These are phyloP conservation scores for Pseudoatta argentina DNA, from an alignment of 1,140 invertebrate species.

Conservation along the genomic window DNA sequence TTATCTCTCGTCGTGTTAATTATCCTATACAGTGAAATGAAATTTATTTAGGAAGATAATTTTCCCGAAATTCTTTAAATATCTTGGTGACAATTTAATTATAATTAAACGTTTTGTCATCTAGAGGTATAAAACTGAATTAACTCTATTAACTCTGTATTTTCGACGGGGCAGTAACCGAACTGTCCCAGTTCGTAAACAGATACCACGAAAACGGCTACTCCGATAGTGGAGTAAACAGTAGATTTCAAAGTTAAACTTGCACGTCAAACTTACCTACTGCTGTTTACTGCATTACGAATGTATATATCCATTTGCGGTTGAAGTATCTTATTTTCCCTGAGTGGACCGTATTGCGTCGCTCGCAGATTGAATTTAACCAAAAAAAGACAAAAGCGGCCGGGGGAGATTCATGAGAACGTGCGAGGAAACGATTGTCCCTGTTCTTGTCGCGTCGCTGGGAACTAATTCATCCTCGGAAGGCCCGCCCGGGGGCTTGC, in stretches of 20 bases:
- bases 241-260: constrained; percentile 31
- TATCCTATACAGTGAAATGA: background rate
- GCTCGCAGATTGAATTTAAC: constrained; percentile 65
- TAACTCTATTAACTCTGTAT: constrained; percentile 30
- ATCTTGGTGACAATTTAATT: background rate
- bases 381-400: constrained; percentile 33
- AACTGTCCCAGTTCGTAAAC: constrained; percentile 32
- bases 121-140: background rate
- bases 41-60: background rate
- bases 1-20: constrained; percentile 50
- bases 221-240: constrained; percentile 7
- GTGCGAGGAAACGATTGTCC: constrained; percentile 26
- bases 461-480: constrained; percentile 70
- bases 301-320: background rate
- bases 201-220: background rate
- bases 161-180: background rate
- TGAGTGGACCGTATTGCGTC: constrained; percentile 41
- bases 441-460: constrained; percentile 64
- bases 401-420: constrained; percentile 5
- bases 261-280: constrained; percentile 17
- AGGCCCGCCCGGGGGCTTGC: constrained; percentile 54
- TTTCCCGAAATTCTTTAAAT: background rate
- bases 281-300: constrained; percentile 27
- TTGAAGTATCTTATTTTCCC: constrained; percentile 30
- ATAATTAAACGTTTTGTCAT: constrained; percentile 3